Base-by-base conservation (phyloP, 1,140 invertebrate species). In the Drosophila nasuta region DNA sequence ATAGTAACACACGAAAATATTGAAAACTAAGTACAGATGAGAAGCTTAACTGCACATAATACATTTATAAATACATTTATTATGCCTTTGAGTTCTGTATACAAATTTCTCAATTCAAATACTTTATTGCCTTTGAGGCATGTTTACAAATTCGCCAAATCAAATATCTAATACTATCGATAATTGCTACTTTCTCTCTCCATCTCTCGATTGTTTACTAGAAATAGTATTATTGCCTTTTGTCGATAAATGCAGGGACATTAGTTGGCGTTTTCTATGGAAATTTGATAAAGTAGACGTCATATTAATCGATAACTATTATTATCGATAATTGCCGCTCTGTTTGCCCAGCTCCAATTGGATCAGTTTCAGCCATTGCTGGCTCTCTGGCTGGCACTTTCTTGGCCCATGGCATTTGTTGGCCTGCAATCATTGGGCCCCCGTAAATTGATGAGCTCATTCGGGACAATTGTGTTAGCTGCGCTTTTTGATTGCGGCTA, bases 361-460 rank as follows among this genome's bases (percentile, higher is more conserved):
- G 13, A 54, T 30, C 11, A 30, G 25, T 30, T n/a, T 5, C 25
- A 30, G 49, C n/a, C 28, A 52, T 38, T 10, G 46, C 15, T 48
- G 46, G 1, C 46, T 17, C 3, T 17, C 13, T 56, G 30, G 52
- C 25, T 33, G 54, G 5, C 17, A 25, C 20, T 28, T 59, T 59
- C 64, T 49, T 66, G 30, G 35, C 15, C 38, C 63, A 33, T 17
- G 20, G 48, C 58, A 52, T 51, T 52, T 59, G 52, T 35, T 58
- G 52, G 20, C 3, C 59, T 11, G 48, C 46, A 68, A 68, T 62
- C 66, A 62, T 13, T 41, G 70, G 11, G n/a, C 46, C 48, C 15
- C 48, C 20, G 20, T 25, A 62, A 74, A 74, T 74, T 74, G 71
- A 74, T 74, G 71, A 68, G 65, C 71, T 74, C 57, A 69, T 54